Evolutionary conservation across 2,888 invertebrate genomes (phyloP).

Genomic region (Campoplex nolae): DNA sequence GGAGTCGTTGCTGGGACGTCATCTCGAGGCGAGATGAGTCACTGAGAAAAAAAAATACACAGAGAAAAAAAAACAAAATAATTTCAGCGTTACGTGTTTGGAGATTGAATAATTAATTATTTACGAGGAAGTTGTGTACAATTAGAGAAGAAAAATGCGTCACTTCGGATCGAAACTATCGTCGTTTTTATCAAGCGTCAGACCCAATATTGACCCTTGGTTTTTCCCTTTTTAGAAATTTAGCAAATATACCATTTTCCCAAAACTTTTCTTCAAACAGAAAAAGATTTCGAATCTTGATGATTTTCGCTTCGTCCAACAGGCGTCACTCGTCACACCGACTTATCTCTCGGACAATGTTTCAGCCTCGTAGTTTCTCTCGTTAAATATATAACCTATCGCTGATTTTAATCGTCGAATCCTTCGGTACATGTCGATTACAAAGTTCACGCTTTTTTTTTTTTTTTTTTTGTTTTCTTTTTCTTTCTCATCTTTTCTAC

Average conservation of each 20-base stretch:
- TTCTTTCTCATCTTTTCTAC: not conserved
- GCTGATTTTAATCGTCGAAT: constrained; percentile 50
- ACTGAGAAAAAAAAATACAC: constrained; percentile 8
- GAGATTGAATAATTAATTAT: constrained; percentile 21
- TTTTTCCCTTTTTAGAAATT: constrained; percentile 4
- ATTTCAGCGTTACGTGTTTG: not conserved
- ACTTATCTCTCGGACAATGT: constrained; percentile 35
- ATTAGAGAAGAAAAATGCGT: constrained; percentile 3
- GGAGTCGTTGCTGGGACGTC: not conserved
- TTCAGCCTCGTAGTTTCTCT: not conserved
- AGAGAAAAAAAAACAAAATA: not conserved
- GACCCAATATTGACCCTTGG: constrained; percentile 41
- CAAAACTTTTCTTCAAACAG: not conserved
- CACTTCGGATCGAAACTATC: not conserved
- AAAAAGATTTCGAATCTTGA: constrained; percentile 29
- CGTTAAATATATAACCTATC: constrained; percentile 22
- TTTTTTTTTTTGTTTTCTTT: no score
- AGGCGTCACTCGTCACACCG: constrained; percentile 5
- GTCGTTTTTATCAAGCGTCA: not conserved
- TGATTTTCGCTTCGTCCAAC: not conserved
- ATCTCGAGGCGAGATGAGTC: constrained; percentile 48
- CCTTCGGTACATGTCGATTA: constrained; percentile 26
- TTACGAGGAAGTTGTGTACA: constrained; percentile 5
- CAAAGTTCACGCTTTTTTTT: constrained; percentile 45
- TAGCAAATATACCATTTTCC: constrained; percentile 26